Evolutionary conservation across 2,797 vertebrate species (phyloP), one percentile per base, ranked within the genome.

Genomic region (Sus cebifrons): DNA sequence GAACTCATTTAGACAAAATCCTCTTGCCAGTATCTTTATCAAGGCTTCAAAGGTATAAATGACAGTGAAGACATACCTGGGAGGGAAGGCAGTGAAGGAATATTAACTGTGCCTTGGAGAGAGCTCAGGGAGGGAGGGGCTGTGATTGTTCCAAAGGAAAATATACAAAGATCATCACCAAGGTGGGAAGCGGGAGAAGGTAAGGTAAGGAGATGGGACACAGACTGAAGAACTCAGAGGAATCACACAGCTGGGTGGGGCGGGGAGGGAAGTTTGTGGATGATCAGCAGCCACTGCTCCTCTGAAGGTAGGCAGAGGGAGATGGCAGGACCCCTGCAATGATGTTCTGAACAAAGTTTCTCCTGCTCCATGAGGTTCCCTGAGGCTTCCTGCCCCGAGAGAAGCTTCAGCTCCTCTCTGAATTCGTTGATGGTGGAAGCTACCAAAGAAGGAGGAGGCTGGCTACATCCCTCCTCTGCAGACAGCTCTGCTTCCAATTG

Each of bases 31-130:
- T 89, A 99, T 99, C 98, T 99, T 99, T 98, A 99, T 99, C 77
- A 99, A 87, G 25, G 99, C 99, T 98, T 99, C 99, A 58, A 99
- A 99, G 21, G 99, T 99, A 95, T 99, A 99, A 98, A 99, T 99
- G 82, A 98, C 99, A 79, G 99, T 99, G 97, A 99, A 99, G 86
- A 98, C 99, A 20, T 98, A 99, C 97, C 99, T 99, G 97, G 13
- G 95, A 89, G 93, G 95, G 94, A 79, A 90, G 96, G 91, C 10
- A 15, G 91, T 94, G 60, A 83, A 82, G 96, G 29, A 95, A 40
- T 32, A 21, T 97, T 89, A 98, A 83, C 62, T 44, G 58, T 77
- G 74, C 73, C 52, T 15, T 21, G 6, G 64, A 67, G 73, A 10
- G 90, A 21, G 65, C 15, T 40, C 40, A 13, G 40, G 75, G 49